Evolutionary conservation across 2,113 vertebrate genomes (phyloP).

Genomic region (Cebus imitator): DNA sequence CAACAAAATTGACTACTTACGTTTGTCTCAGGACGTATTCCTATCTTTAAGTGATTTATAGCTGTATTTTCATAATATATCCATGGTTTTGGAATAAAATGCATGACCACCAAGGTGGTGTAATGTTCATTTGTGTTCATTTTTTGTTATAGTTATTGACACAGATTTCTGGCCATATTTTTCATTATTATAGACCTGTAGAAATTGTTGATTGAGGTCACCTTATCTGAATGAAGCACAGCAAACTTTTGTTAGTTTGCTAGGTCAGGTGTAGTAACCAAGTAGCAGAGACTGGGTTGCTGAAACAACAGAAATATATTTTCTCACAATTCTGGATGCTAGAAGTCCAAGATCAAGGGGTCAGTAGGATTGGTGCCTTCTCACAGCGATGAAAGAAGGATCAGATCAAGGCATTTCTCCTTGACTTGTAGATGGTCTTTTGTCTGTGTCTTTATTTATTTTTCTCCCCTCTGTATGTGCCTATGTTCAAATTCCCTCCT

Average conservation of each 20-base stretch:
- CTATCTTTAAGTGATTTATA: no score
- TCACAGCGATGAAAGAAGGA: neutral
- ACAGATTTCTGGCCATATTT: neutral
- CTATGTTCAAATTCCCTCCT: no score
- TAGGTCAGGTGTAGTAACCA: no score
- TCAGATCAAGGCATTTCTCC: neutral
- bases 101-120: neutral
- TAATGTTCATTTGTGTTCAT: neutral
- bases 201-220: neutral
- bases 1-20: no score
- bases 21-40: no score
- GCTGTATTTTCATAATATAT: neutral
- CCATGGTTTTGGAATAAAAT: neutral
- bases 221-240: neutral
- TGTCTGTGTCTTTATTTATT: neutral
- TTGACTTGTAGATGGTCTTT: neutral
- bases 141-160: neutral
- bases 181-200: neutral
- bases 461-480: neutral
- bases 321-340: no score
- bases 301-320: no score
- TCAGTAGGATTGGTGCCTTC: neutral
- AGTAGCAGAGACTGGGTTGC: no score
- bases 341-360: no score
- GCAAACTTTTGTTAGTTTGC: neutral